Percentiles rank a stretch among this genome's conserved stretches.
Evolutionary conservation across 2,113 vertebrate species (phyloP).

Genomic region (Lycocorax pyrrhopterus): DNA sequence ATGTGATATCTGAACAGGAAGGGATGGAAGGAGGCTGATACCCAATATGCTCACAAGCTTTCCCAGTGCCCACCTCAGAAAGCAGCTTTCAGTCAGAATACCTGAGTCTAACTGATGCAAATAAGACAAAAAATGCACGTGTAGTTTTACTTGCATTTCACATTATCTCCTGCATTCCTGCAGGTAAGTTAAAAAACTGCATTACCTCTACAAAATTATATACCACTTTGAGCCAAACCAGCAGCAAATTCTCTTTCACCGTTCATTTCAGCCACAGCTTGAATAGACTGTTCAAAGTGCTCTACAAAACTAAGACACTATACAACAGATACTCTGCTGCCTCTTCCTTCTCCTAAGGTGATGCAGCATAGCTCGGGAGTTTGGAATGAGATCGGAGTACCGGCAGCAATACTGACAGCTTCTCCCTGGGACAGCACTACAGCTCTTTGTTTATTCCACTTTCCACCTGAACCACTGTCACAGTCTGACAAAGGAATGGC

Average conservation of each 20-base stretch:
- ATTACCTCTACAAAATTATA: constrained; percentile 30
- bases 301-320: constrained; percentile 6
- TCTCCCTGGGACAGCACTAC: neutral
- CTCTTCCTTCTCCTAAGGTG: neutral
- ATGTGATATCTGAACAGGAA: neutral
- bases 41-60: neutral
- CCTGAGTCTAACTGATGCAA: constrained; percentile 64
- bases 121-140: neutral
- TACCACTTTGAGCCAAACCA: constrained; percentile 22
- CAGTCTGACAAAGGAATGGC: neutral
- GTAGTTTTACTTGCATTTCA: constrained; percentile 28
- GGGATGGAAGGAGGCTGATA: neutral
- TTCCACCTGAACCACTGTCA: neutral
- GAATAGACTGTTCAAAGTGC: constrained; percentile 2
- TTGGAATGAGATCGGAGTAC: constrained; percentile 3
- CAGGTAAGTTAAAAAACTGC: constrained; percentile 41
- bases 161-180: constrained; percentile 54
- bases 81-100: constrained; percentile 64
- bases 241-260: constrained; percentile 18
- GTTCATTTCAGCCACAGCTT: neutral
- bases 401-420: neutral
- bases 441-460: neutral
- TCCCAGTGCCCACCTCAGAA: constrained; percentile 3
- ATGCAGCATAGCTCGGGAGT: neutral
- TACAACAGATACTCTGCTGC: neutral